Evolutionary conservation across 2,797 vertebrate species (phyloP), one percentile per base, ranked within the genome.

Genomic region (Apogon talboti): DNA sequence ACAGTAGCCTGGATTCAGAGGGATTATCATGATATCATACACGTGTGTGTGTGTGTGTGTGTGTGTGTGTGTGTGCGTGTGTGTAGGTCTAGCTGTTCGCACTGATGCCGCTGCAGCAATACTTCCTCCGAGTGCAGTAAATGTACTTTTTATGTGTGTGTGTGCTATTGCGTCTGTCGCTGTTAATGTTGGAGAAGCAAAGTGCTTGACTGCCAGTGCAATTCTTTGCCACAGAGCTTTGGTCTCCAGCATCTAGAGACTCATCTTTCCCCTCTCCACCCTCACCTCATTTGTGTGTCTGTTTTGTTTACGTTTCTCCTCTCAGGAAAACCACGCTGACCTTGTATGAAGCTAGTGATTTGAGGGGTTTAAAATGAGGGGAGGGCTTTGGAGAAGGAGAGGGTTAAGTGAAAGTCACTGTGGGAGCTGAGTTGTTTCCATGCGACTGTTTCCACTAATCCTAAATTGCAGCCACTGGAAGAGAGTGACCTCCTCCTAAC

Each of bases 391-490:
- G 48, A 82, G 70, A 70, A 48, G 16, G 67, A 59, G 57, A 41
- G 68, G 66, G 63, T 76, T 76, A 67, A 72, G 76, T 73, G 56
- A 84, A 81, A 85, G 79, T 61, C 66, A 66, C 81, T 85, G 66
- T 82, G 71, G 87, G 85, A 87, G 77, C 70, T 64, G 71, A 78
- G 79, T 77, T 91, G 82, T 91, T 93, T 92, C 88, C 88, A 91
- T 92, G 70, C 44, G 71, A 88, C 83, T 83, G 76, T 90, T 92
- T 91, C 87, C 87, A 86, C 85, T 91, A 90, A 92, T 91, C 79
- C 85, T 84, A 86, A 87, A 90, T 89, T 88, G 81, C 85, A 89
- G 84, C 89, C 87, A 88, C 85, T 91, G 89, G 83, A 91, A 90
- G 82, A 91, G 78, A 82, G 71, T 82, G 83, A 86, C 87, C 87